Percentiles rank a stretch among this genome's conserved stretches.
Conservation (phyloP, 2,888 invertebrate genomes). For the Tridacna crocea region DNA sequence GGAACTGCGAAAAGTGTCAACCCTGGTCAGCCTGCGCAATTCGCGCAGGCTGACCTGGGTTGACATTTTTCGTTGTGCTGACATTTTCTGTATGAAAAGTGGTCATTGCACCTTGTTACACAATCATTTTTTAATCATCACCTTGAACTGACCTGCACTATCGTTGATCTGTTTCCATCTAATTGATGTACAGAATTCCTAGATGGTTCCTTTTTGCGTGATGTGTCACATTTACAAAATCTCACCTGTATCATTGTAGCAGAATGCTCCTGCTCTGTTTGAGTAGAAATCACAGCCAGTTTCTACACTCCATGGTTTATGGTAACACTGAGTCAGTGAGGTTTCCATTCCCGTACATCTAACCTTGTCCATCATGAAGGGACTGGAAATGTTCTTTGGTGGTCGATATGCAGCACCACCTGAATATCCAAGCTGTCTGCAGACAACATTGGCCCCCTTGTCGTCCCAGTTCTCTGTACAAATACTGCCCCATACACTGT, state of each 20-base stretch:
- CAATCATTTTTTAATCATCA: too few species aligned
- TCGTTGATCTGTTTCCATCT: too few species aligned
- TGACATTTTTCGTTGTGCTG: too few species aligned
- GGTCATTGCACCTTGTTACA: too few species aligned
- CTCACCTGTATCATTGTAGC: constrained; percentile 74
- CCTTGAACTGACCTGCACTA: too few species aligned
- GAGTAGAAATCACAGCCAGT: constrained; percentile 67
- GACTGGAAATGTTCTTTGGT: constrained; percentile 72
- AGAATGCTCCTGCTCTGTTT: constrained; percentile 77
- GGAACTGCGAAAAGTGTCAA: too few species aligned
- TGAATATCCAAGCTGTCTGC: constrained; percentile 63
- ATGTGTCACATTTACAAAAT: not conserved
- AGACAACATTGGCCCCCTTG: constrained; percentile 87
- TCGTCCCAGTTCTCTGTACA: constrained; percentile 90
- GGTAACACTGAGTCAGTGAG: constrained; percentile 60
- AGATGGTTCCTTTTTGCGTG: too few species aligned
- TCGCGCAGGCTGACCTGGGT: too few species aligned
- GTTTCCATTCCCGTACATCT: constrained; percentile 66
- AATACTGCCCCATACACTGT: constrained; percentile 89
- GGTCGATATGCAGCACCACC: constrained; percentile 70
- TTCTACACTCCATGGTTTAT: constrained; percentile 51
- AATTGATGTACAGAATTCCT: too few species aligned
- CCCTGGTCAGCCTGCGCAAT: too few species aligned
- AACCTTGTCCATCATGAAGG: constrained; percentile 86
- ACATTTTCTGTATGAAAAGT: too few species aligned